Conservation (phyloP, 2,113 vertebrate species). For the Rostratula benghalensis region DNA sequence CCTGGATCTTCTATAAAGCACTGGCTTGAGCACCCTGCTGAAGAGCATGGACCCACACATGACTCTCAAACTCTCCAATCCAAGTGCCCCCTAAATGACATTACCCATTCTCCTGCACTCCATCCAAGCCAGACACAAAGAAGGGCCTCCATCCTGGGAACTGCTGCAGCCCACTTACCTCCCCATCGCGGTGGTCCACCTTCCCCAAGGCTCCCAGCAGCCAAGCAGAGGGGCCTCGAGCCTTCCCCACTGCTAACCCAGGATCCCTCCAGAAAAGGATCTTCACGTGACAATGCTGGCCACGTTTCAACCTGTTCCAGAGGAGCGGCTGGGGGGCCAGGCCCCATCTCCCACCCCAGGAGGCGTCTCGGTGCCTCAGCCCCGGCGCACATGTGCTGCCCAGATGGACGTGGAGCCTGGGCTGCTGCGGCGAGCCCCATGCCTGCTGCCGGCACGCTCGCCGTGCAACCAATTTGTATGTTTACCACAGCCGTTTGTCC, state of each 20-base stretch:
- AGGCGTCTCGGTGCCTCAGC: neutral
- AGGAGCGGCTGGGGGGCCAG: neutral
- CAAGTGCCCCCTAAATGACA: neutral
- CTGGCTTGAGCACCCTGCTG: neutral
- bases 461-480: slow-evolving; percentile 15
- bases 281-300: neutral
- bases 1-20: neutral
- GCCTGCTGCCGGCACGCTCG: neutral
- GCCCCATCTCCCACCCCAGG: neutral
- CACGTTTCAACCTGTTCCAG: neutral
- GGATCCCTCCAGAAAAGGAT: neutral
- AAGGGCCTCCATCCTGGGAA: neutral
- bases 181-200: neutral
- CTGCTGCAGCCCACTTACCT: neutral
- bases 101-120: neutral
- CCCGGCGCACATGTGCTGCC: slow-evolving; percentile 13
- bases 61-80: neutral
- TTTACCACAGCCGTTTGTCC: slow-evolving; percentile 41
- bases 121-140: neutral
- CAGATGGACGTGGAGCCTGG: neutral
- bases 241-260: neutral
- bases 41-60: neutral
- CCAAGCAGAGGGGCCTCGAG: neutral
- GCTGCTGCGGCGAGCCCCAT: neutral
- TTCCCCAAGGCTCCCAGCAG: neutral